Evolutionary conservation across 2,797 vertebrate genomes (phyloP), one percentile per base, ranked within the genome.

Genomic region (Labeo calbasu): DNA sequence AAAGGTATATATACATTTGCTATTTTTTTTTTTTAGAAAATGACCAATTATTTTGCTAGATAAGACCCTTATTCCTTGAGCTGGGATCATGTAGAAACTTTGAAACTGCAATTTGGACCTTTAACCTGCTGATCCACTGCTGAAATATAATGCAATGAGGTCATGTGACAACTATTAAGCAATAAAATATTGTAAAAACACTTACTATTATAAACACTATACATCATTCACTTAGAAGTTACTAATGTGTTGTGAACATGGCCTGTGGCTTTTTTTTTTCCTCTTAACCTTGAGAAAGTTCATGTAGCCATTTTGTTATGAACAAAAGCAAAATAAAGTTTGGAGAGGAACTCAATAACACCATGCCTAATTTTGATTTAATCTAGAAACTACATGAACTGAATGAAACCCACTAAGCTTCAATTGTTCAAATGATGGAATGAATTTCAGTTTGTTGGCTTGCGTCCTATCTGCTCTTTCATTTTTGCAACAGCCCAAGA

Each of bases 341-440:
- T 32, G 48, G 48, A 32, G 25, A 73, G 48, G 10, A 73, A 53
- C 48, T 21, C 10, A 32, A 21, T 53, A 32, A 19, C 25, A 32
- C 70, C 48, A 53, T 53, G 48, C 15, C 48, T 73, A 21, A 73
- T 73, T 53, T 32, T 2, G 21, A 76, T 57, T 57, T 21, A n/a
- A 76, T 57, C 53, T 76, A 15, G 53, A 76, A 76, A n/a, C 40
- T 32, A 76, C 53, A 76, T 12, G 4, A 76, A 57, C 32, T 15
- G 32, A 57, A 9, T 43, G 21, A 76, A 76, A 57, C 53, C 51
- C 28, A 40, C 19, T 57, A 76, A 53, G 21, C 32, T 76, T n/a
- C 51, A 76, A 23, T 40, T 76, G 53, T 76, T 76, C 21, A 76
- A 57, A 76, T 73, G 19, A n/a, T 76, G 19, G 13, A 76, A 76